These are phyloP conservation scores for Philaethria dido DNA, from an alignment of 2,888 invertebrate genomes.

Conservation along the genomic window DNA sequence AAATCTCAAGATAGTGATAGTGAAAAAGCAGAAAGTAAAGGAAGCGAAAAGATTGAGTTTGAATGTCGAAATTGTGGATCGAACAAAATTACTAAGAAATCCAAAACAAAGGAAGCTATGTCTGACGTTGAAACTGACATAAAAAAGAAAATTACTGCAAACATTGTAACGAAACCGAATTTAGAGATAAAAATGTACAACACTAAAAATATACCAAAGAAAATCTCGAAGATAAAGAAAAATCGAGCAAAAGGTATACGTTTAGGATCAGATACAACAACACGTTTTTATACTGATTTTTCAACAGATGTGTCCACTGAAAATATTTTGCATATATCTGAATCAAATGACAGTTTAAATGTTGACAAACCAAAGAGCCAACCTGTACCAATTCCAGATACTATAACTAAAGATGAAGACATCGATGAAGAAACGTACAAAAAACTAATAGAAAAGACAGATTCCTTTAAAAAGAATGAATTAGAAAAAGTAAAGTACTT, in stretches of 20 bases:
- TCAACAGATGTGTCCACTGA: conserved; percentile 86
- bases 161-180: conserved; percentile 58
- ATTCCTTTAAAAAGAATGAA: conserved; percentile 82
- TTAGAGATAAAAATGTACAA: conserved; percentile 86
- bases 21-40: conserved; percentile 64
- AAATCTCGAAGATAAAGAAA: conserved; percentile 88
- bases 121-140: conserved; percentile 71
- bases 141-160: conserved; percentile 53
- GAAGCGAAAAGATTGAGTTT: conserved; percentile 75
- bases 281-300: conserved; percentile 87
- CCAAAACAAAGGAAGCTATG: conserved; percentile 59
- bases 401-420: conserved; percentile 72
- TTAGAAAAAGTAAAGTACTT: conserved; percentile 78
- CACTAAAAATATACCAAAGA: conserved; percentile 87
- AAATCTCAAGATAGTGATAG: conserved; percentile 70
- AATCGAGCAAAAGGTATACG: conserved; percentile 84
- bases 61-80: conserved; percentile 78
- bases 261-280: conserved; percentile 77
- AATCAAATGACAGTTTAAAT: conserved; percentile 86
- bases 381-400: conserved; percentile 55
- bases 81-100: conserved; percentile 70
- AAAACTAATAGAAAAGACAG: conserved; percentile 79
- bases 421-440: conserved; percentile 79
- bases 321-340: conserved; percentile 85
- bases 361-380: conserved; percentile 64